Evolutionary conservation across 2,113 vertebrate species (phyloP).

Genomic region (Campylomormyrus tamandua): DNA sequence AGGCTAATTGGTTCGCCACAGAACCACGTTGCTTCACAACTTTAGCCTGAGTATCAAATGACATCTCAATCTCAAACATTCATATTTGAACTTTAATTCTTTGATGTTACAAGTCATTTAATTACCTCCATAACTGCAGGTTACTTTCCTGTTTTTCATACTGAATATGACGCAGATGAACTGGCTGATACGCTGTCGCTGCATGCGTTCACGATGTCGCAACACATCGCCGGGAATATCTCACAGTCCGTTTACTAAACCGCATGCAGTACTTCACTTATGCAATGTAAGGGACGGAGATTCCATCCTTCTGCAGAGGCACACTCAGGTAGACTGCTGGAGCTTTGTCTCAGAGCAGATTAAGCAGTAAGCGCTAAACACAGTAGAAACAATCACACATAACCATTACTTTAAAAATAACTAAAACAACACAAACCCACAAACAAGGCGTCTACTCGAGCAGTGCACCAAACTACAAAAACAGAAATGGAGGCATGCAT

Average conservation of each 20-base stretch:
- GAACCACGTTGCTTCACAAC: not conserved
- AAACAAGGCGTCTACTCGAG: not conserved
- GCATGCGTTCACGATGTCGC: not conserved
- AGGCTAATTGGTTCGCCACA: not conserved
- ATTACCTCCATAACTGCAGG: not conserved
- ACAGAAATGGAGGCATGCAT: not conserved
- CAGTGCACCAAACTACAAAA: not conserved
- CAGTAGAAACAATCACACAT: not conserved
- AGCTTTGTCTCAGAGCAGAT: not conserved
- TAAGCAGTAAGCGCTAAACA: not conserved
- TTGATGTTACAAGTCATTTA: not conserved
- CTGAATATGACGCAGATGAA: not conserved
- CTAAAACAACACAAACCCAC: not conserved
- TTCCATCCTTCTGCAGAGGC: not conserved
- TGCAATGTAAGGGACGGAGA: not conserved
- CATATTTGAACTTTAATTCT: not conserved
- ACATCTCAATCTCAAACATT: not conserved
- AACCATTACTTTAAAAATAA: not conserved
- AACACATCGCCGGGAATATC: not conserved
- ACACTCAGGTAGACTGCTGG: not conserved
- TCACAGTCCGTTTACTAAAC: not conserved
- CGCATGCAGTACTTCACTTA: not conserved
- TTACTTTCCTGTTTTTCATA: not conserved
- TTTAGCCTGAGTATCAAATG: not conserved
- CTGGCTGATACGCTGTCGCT: not conserved